phyloP scores from a whole-genome alignment of 2,888 invertebrate species.

The Sesia apiformis region DNA sequence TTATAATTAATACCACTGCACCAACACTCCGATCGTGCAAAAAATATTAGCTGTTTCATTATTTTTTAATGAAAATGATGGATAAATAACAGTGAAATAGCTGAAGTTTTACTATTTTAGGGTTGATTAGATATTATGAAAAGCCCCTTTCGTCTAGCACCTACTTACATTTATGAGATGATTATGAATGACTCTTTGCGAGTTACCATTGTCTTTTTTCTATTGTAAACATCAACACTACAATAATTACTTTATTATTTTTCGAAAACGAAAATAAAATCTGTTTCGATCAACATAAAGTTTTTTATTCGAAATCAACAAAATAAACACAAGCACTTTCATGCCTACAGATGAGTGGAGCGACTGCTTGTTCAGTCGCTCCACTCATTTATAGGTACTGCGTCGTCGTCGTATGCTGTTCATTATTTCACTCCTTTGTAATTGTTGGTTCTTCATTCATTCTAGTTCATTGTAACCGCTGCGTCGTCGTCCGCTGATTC shows the following conservation, averaged over 20 bases:
- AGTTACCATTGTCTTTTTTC: conserved; percentile 1
- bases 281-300: conserved; percentile 1
- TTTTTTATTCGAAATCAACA: conserved; percentile 1
- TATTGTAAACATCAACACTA: conserved; percentile 1
- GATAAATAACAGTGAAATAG: background rate
- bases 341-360: conserved; percentile 1
- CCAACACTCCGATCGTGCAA: background rate
- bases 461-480: too few relatives aligned
- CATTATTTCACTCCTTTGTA: background rate
- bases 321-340: conserved; percentile 1
- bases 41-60: conserved; percentile 1
- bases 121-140: conserved; percentile 1
- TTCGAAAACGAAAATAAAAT: conserved; percentile 1
- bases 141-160: conserved; percentile 1
- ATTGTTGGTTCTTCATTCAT: too few relatives aligned
- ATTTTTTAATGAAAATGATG: too few relatives aligned
- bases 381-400: too few relatives aligned
- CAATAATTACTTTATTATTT: conserved; percentile 1
- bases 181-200: conserved; percentile 1
- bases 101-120: conserved; percentile 1
- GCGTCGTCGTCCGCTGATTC: too few relatives aligned
- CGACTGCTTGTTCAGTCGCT: conserved; percentile 1
- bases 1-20: conserved; percentile 1
- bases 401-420: background rate
- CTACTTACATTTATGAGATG: conserved; percentile 1